Base-by-base conservation (phyloP, 2,888 invertebrate genomes). In the Athripsodes cinereus region DNA sequence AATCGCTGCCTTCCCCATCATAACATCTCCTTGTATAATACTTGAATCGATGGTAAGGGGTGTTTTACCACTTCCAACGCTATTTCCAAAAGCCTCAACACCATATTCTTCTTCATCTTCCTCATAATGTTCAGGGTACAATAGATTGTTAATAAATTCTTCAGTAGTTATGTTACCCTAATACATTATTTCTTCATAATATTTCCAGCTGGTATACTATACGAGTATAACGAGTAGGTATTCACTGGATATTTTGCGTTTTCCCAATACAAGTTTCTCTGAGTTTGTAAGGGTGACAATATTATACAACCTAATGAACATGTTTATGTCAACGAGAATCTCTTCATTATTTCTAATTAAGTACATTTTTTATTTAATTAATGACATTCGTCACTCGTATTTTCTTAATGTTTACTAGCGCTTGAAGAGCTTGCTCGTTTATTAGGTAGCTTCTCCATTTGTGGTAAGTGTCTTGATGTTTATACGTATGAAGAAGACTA, bases 81-180 rank as follows among this genome's bases (percentile, higher is more conserved):
- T 53, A 57, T 52, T n/a, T 48, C 55, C 55, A 59, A 59, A 55
- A 52, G 53, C 58, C 46, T 20, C 53, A 55, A 60, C 59, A 61
- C 60, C 59, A 61, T 59, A 55, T 59, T 63, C 59, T 55, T 47
- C 57, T 52, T 20, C 20, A 3, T 40, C 31, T 6, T n/a, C n/a
- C 26, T 40, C 40, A 16, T 16, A 40, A 40, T 53, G 48, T 50
- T 22, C 44, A 21, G 22, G 61, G 61, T 55, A 63, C 63, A 63
- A 63, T 63, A 56, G 63, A 63, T 63, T 63, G 63, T 63, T 63
- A 63, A 63, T 61, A 63, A 62, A 56, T 61, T 54, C 60, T 52
- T 50, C 34, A 56, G 58, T 58, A 55, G 51, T 52, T 40, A 40
- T 40, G 40, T 40, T 40, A n/a, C 40, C 40, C 40, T 40, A 16